These are phyloP conservation scores for Echinops telfairi DNA, from an alignment of 2,113 vertebrate species.

Conservation along the genomic window DNA sequence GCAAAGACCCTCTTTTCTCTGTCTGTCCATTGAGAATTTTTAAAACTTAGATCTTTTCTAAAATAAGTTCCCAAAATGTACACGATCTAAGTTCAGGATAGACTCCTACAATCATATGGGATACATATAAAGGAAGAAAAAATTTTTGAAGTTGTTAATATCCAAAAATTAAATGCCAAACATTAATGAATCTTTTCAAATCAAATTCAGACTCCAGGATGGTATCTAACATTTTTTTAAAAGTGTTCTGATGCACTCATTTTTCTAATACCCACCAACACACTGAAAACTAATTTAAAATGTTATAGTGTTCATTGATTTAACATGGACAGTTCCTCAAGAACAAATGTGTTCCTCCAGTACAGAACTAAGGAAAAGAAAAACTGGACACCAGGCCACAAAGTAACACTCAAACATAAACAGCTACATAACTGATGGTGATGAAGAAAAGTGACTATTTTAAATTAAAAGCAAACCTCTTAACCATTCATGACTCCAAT, in stretches of 20 bases:
- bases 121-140: conserved; percentile 84
- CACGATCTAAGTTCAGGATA: conserved; percentile 80
- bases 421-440: not conserved
- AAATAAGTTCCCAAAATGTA: conserved; percentile 83
- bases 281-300: conserved; percentile 53
- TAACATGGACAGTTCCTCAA: conserved; percentile 56
- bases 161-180: conserved; percentile 79
- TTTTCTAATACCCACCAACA: conserved; percentile 27
- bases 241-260: conserved; percentile 58
- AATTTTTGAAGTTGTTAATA: conserved; percentile 81
- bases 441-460: not conserved
- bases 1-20: conserved; percentile 84
- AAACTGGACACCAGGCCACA: not conserved
- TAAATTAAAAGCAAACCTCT: conserved; percentile 49
- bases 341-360: conserved; percentile 42
- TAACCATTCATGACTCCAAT: conserved; percentile 9
- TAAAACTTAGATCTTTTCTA: conserved; percentile 83
- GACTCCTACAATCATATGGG: conserved; percentile 81
- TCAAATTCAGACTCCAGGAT: conserved; percentile 70
- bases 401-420: conserved; percentile 37
- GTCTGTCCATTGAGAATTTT: conserved; percentile 82
- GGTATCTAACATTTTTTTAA: conserved; percentile 52
- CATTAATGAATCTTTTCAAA: conserved; percentile 77
- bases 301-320: conserved; percentile 52
- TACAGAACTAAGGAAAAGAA: not conserved